Evolutionary conservation across 2,888 invertebrate genomes (phyloP).

Genomic region (Diarsia dahlii): DNA sequence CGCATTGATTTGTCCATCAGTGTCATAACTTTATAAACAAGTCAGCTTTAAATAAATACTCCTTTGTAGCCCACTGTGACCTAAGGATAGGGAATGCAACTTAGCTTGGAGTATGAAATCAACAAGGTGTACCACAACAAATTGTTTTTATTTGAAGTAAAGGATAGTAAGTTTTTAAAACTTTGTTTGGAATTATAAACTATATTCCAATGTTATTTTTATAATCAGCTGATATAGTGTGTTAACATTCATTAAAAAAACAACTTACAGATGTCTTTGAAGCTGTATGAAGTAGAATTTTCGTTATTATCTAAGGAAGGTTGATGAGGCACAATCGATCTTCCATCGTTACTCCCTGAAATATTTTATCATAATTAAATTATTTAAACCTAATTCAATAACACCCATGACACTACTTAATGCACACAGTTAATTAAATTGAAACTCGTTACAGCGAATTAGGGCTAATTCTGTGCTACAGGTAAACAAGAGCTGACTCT

Average conservation of each 20-base stretch:
- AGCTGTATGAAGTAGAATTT: conserved; percentile 80
- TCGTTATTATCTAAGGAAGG: conserved; percentile 90
- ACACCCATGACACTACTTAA: conserved; percentile 45
- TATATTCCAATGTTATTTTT: background rate
- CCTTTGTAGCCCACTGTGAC: background rate
- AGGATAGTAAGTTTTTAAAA: background rate
- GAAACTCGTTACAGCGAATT: conserved; percentile 54
- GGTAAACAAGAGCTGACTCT: conserved; percentile 54
- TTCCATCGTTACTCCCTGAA: conserved; percentile 86
- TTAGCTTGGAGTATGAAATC: background rate
- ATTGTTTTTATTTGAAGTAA: background rate
- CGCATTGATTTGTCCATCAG: background rate
- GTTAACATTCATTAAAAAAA: conserved; percentile 43
- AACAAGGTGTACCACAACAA: background rate
- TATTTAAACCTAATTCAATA: conserved; percentile 75
- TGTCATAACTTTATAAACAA: background rate
- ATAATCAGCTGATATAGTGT: background rate
- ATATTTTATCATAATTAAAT: conserved; percentile 79
- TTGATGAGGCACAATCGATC: conserved; percentile 90
- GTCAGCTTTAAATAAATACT: background rate
- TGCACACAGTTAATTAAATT: conserved; percentile 73
- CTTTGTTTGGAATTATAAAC: background rate
- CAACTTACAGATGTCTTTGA: conserved; percentile 85
- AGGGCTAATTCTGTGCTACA: conserved; percentile 45
- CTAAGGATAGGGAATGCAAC: background rate